Conservation (phyloP, 1,140 invertebrate species). For the Pseudomyrmex flavicornis region DNA sequence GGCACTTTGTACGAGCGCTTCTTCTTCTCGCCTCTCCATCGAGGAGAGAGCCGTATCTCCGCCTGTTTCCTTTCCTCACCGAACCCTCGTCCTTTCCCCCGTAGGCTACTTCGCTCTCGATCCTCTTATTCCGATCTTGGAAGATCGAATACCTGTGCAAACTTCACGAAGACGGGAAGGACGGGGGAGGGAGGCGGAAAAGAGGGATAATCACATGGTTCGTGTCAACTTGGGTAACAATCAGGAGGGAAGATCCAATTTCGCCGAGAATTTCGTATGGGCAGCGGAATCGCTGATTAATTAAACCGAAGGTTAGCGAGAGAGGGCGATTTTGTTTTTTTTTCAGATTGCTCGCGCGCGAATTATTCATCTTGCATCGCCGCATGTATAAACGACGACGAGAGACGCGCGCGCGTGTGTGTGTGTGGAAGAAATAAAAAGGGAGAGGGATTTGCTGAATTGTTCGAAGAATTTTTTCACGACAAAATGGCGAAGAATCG, state of each 20-base stretch:
- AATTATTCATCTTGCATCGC: constrained; percentile 36
- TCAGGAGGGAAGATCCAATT: constrained; percentile 46
- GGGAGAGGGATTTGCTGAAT: neutral
- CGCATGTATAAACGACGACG: neutral
- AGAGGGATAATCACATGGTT: constrained; percentile 58
- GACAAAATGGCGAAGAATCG: neutral
- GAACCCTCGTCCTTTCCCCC: constrained; percentile 12
- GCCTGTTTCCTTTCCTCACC: constrained; percentile 31
- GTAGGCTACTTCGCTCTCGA: constrained; percentile 38
- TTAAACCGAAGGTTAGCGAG: constrained; percentile 48
- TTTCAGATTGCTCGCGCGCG: constrained; percentile 1
- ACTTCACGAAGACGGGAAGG: constrained; percentile 34
- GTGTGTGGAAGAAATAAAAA: neutral
- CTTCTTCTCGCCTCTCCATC: constrained; percentile 54
- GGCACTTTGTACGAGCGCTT: neutral
- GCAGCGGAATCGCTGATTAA: constrained; percentile 53
- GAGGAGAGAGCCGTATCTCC: constrained; percentile 10
- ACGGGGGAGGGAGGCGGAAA: neutral
- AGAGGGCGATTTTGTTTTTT: neutral
- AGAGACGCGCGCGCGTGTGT: neutral
- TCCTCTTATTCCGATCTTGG: constrained; percentile 61
- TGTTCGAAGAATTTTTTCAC: neutral
- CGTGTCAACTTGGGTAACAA: constrained; percentile 61
- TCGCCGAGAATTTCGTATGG: constrained; percentile 45
- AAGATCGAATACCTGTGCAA: constrained; percentile 55